Evolutionary conservation across 2,797 vertebrate genomes (phyloP), one percentile per base, ranked within the genome.

Genomic region (Tiaroga cobitis): DNA sequence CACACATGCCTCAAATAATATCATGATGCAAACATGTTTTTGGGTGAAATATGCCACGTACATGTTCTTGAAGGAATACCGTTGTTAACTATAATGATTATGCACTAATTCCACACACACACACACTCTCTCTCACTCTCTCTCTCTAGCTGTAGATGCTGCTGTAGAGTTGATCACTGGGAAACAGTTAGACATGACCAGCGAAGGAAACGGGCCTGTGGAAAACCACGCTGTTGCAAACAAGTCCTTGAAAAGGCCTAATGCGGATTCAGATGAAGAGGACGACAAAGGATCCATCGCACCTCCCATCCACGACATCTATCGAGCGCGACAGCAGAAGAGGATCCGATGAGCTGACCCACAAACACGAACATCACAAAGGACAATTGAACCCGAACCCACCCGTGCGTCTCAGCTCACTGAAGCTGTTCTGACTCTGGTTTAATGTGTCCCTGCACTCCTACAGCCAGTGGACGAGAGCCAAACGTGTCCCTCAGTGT

Each of bases 321-420:
- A 99, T 94, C 96, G 98, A 80, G 95, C 98, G 0, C 95, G 98
- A 54, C 98, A 99, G 91, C 98, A 99, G 93, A 99, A 99, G 92
- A 96, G 98, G 91, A 99, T 99, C 91, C 97, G 98, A 94, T 99
- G 96, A 97, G 89, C 24, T 18, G 73, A 49, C 43, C 69, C 4
- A 77, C 43, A 80, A 89, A 87, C 87, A 70, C 41, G 39, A 74
- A 43, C 67, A 34, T 82, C 54, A 49, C 29, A 51, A 78, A 63
- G 79, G 87, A 91, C 87, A 4, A 70, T 85, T 81, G 70, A 39
- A 41, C 39, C 46, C 59, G 24, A 61, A 24, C 63, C 56, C 81
- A 26, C 32, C 70, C 78, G 54, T 77, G 43, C 39, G 41, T 68
- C 43, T 19, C 32, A 54, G 41, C 63, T 78, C 84, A 56, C 69